Evolutionary conservation across 1,140 invertebrate species (phyloP).

Genomic region (Wiebesia pumilae): DNA sequence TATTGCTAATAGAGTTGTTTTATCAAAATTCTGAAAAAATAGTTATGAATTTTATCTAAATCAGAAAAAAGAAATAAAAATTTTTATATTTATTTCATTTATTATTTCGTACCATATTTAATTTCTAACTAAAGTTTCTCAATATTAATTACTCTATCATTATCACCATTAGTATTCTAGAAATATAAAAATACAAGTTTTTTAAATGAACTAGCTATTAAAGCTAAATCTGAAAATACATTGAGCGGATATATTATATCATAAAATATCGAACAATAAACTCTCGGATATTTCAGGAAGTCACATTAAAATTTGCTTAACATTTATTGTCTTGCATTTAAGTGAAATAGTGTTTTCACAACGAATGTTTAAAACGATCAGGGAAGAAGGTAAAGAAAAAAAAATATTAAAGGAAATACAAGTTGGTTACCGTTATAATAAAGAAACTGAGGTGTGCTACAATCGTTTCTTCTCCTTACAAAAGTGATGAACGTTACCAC

Average conservation of each 20-base stretch:
- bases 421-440: conserved; percentile 18
- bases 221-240: neutral
- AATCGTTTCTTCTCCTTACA: neutral
- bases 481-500: conserved; percentile 36
- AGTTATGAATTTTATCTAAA: too few relatives aligned
- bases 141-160: too few relatives aligned
- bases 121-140: too few relatives aligned
- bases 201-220: neutral
- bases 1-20: conserved; percentile 12
- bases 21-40: neutral
- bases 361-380: conserved; percentile 20
- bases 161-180: too few relatives aligned
- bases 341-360: conserved; percentile 26
- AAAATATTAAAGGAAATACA: neutral
- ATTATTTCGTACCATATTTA: too few relatives aligned
- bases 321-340: neutral
- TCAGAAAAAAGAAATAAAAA: too few relatives aligned
- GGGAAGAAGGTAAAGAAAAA: neutral
- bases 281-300: neutral
- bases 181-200: too few relatives aligned
- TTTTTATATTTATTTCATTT: too few relatives aligned
- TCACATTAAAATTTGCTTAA: conserved; percentile 26
- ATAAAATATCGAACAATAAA: neutral
- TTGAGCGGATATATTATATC: neutral
- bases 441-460: neutral